A percentile compares a stretch with the other conserved stretches of the same genome.
Conservation (phyloP, 2,113 vertebrate species). For the Ibidorhyncha struthersii region DNA sequence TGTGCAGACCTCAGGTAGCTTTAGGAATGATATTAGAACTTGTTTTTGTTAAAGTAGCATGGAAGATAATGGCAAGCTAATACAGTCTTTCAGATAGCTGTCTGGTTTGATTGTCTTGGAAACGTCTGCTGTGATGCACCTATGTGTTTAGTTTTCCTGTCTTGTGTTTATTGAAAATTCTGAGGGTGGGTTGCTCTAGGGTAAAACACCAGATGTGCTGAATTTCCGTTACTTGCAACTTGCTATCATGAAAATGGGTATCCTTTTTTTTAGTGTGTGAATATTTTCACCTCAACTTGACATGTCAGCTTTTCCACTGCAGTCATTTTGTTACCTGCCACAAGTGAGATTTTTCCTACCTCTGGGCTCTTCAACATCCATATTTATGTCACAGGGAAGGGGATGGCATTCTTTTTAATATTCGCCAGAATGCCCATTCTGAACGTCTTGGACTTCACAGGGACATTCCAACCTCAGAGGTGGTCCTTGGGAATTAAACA, state of each 20-base stretch:
- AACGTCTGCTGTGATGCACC: background rate
- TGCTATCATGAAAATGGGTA: conserved; percentile 12
- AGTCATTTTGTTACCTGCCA: background rate
- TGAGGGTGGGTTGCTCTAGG: background rate
- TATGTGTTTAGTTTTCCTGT: background rate
- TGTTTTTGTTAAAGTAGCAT: background rate
- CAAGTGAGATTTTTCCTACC: background rate
- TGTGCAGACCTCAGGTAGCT: background rate
- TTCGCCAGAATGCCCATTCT: background rate
- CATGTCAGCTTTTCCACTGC: background rate
- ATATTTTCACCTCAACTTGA: background rate
- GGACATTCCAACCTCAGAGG: background rate
- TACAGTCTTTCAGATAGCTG: background rate
- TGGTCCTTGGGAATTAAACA: background rate
- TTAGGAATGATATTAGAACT: background rate
- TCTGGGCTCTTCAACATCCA: background rate
- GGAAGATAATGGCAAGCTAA: background rate
- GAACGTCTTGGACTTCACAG: background rate
- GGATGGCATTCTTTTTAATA: background rate
- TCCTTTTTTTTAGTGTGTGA: background rate
- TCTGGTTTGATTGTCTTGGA: background rate
- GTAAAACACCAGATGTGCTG: background rate
- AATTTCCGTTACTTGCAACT: background rate
- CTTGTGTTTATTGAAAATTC: background rate
- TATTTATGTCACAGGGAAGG: background rate